Evolutionary conservation across 2,888 invertebrate genomes (phyloP).

Genomic region (Ichneumoninae sp.): DNA sequence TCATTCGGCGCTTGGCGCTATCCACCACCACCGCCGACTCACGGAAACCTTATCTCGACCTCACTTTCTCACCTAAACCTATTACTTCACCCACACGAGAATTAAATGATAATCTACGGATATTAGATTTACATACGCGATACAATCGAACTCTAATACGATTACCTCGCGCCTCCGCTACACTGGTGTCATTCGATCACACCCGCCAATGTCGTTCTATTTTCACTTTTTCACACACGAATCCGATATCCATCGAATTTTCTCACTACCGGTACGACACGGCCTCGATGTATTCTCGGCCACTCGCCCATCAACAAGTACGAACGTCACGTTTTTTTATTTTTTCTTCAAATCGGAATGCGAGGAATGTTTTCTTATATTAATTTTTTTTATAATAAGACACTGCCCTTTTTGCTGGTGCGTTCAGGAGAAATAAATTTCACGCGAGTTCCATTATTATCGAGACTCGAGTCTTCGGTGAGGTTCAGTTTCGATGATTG

Average conservation of each 20-base stretch:
- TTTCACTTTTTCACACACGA: slow-evolving; percentile 1
- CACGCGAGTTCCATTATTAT: background rate
- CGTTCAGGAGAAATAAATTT: background rate
- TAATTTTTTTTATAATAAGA: slow-evolving; percentile 1
- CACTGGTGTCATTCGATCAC: slow-evolving; percentile 2
- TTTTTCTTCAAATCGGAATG: slow-evolving; percentile 7
- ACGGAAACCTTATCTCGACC: slow-evolving; percentile 56
- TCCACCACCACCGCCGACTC: slow-evolving; percentile 22
- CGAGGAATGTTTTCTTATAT: too few relatives aligned
- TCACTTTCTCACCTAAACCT: slow-evolving; percentile 44
- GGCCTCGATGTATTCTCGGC: slow-evolving; percentile 54
- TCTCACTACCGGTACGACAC: background rate
- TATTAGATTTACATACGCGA: slow-evolving; percentile 37
- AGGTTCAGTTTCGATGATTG: slow-evolving; percentile 11
- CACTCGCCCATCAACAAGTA: slow-evolving; percentile 34
- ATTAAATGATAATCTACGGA: slow-evolving; percentile 37
- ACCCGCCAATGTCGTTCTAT: background rate
- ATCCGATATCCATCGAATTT: slow-evolving; percentile 1
- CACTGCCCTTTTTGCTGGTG: background rate
- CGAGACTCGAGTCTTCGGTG: background rate
- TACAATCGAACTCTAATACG: slow-evolving; percentile 31
- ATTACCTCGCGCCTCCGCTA: slow-evolving; percentile 35
- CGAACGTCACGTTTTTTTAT: background rate
- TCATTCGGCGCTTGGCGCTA: slow-evolving; percentile 38
- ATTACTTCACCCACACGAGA: slow-evolving; percentile 45